Evolutionary conservation across 1,140 invertebrate species (phyloP), one percentile per base, ranked within the genome.

Genomic region (Heliconius nattereri): DNA sequence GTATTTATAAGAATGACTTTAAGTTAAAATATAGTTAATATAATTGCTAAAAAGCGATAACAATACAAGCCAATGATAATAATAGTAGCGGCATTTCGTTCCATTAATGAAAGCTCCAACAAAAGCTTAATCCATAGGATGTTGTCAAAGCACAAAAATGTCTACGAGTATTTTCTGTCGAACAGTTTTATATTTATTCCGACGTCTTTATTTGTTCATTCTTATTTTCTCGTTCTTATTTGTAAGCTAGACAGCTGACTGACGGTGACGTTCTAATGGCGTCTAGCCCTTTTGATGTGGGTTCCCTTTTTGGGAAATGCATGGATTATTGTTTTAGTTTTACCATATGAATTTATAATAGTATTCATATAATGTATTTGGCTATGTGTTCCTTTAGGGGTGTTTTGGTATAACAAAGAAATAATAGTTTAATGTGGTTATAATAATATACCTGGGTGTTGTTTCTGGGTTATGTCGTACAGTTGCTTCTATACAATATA

Each of bases 231-330:
- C n/a, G 57, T 76, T 82, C 81, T 84, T 82, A 82, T 80, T 82
- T 82, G 83, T 82, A 78, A 79, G 72, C 70, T 74, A 79, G 83
- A 84, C 83, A 84, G 81, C 75, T 84, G 83, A 84, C 52, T 80
- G 83, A 84, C 83, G n/a, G 57, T 60, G 57, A 60, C 57, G 40
- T 45, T 45, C 74, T 81, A 76, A 82, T 82, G 80, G 74, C 78
- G 83, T 82, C 83, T 84, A 78, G 81, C 78, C 78, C 75, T 84
- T 84, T 78, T 84, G 83, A 84, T 76, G 60, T 84, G 83, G 83
- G 83, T 84, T 73, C 80, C 76, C 83, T 79, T 83, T 82, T 80
- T 60, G 77, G 73, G 72, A 54, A 78, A 75, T 78, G 81, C 78
- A 82, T 80, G 81, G 75, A 76, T 78, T 80, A 80, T 40, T 70